A percentile compares a stretch with the other conserved stretches of the same genome.
Conservation (phyloP, 2,797 vertebrate species). For the Sus cebifrons region DNA sequence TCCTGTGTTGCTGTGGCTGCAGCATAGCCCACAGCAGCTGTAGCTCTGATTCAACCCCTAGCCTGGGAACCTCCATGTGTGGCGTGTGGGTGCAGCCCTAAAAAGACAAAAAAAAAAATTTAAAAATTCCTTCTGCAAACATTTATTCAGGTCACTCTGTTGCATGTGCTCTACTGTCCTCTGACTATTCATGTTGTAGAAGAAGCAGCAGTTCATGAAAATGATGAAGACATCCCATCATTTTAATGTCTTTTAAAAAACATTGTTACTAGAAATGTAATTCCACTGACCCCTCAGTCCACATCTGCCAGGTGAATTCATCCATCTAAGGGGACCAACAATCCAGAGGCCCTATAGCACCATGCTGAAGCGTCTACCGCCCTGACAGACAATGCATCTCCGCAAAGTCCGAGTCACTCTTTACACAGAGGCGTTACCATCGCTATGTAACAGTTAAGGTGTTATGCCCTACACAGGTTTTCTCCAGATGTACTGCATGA, state of each 20-base stretch:
- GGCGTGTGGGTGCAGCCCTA: too few relatives aligned
- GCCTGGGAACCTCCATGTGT: too few relatives aligned
- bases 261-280: constrained; percentile 42
- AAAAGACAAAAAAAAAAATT: too few relatives aligned
- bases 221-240: background rate
- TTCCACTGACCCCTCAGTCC: background rate
- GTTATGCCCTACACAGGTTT: constrained; percentile 76
- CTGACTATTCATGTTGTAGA: background rate
- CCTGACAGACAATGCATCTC: background rate
- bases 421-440: constrained; percentile 66
- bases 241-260: constrained; percentile 30
- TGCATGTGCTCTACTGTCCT: background rate
- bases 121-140: background rate
- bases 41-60: too few relatives aligned
- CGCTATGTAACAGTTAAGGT: constrained; percentile 61
- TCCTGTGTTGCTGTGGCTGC: too few relatives aligned
- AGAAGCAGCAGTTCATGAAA: constrained; percentile 3
- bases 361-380: background rate
- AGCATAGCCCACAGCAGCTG: too few relatives aligned
- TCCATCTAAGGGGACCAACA: background rate
- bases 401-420: constrained; percentile 49
- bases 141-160: background rate
- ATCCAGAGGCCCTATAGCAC: background rate
- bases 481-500: constrained; percentile 76
- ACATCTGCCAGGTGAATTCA: background rate